Conservation (phyloP, 2,797 vertebrate species). For the Xenopus petersii region DNA sequence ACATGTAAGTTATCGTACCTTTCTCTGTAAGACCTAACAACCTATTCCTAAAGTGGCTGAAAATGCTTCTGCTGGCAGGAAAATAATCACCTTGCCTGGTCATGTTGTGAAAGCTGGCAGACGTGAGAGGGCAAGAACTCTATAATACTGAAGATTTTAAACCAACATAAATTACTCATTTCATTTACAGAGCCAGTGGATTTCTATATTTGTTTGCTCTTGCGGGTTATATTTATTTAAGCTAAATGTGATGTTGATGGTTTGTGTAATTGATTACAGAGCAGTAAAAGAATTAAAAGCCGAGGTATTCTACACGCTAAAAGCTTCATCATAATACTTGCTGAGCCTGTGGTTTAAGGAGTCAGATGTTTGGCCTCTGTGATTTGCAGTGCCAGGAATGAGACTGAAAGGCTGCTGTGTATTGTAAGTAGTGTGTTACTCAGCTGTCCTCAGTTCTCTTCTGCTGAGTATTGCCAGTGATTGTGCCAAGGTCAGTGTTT, state of each 20-base stretch:
- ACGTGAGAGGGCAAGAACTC: too few relatives aligned
- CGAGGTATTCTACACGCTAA: not conserved
- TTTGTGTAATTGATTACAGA: constrained; percentile 22
- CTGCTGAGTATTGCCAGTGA: constrained; percentile 6
- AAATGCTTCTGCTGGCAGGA: not conserved
- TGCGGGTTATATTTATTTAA: not conserved
- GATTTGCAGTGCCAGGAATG: constrained; percentile 17
- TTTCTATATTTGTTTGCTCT: constrained; percentile 11
- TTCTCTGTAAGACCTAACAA: not conserved
- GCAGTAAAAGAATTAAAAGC: not conserved
- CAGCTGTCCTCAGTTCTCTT: not conserved
- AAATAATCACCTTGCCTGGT: not conserved
- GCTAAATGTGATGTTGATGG: constrained; percentile 9
- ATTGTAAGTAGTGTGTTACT: constrained; percentile 15
- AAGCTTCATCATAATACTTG: constrained; percentile 18
- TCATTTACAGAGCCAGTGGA: not conserved
- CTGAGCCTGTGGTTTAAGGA: constrained; percentile 21
- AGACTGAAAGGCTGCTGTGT: not conserved
- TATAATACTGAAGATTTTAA: too few relatives aligned
- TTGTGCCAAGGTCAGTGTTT: constrained; percentile 11
- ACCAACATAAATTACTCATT: too few relatives aligned
- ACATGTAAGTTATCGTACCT: not conserved
- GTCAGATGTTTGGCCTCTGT: constrained; percentile 20
- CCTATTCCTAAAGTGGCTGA: not conserved
- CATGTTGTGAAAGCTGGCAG: too few relatives aligned